A percentile compares a stretch with the other conserved stretches of the same genome.
Evolutionary conservation across 2,113 vertebrate species (phyloP).

Genomic region (Xenus cinereus): DNA sequence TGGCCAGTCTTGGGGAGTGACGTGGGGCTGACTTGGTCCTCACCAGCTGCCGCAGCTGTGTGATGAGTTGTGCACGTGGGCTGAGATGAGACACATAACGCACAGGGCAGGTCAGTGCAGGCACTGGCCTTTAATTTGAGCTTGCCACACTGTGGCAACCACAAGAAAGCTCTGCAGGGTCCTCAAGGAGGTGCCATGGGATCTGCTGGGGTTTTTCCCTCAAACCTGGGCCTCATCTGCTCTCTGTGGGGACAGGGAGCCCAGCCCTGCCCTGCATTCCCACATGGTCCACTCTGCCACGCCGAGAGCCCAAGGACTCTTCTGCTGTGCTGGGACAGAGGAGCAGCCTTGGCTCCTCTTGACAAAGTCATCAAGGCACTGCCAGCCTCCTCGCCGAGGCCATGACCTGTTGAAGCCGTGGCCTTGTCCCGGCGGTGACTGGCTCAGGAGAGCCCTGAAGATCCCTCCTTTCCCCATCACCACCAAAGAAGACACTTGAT

Average conservation of each 20-base stretch:
- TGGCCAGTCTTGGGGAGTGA: rapidly evolving
- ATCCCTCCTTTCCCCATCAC: not conserved
- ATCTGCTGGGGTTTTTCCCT: not conserved
- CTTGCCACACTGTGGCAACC: not conserved
- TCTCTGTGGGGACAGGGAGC: not conserved
- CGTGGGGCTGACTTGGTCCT: rapidly evolving
- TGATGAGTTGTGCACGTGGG: not conserved
- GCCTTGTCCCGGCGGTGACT: not conserved
- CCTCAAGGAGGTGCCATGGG: not conserved
- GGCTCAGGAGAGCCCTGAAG: not conserved
- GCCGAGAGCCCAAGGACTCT: rapidly evolving
- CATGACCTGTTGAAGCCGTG: not conserved
- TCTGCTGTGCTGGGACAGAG: not conserved
- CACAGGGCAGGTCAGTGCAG: not conserved
- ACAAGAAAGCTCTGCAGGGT: not conserved
- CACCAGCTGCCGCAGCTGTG: not conserved
- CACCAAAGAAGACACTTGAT: not conserved
- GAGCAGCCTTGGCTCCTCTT: not conserved
- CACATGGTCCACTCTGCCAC: rapidly evolving
- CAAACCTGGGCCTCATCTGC: not conserved
- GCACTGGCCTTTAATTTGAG: not conserved
- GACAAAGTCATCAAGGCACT: rapidly evolving
- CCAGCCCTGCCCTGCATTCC: rapidly evolving
- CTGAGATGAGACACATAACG: not conserved
- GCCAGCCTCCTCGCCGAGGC: rapidly evolving